Evolutionary conservation across 2,797 vertebrate species (phyloP), one percentile per base, ranked within the genome.

Genomic region (Sebastes taczanowskii): DNA sequence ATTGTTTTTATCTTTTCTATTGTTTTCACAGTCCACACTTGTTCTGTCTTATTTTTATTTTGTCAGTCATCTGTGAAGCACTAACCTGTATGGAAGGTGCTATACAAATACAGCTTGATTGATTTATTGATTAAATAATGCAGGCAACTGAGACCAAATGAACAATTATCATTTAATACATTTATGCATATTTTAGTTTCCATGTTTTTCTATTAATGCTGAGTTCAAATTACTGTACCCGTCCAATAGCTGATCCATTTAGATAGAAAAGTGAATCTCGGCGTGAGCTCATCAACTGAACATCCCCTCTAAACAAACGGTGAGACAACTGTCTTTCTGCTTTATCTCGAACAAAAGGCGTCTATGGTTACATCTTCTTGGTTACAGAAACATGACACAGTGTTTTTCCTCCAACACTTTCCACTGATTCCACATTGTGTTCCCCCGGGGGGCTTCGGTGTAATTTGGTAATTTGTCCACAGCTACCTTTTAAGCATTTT

Each of bases 321-420:
- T 76, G 74, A 89, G 89, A 91, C 87, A 90, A 90, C 87, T 86
- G 83, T 5, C 89, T 88, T 61, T 91, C 80, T 88, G 83, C 82
- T 82, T 87, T 77, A 79, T 89, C 79, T 58, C 3, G 74, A 90
- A 95, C 91, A 95, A 94, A 91, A 90, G 90, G 61, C 8, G 3
- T 93, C 87, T 94, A 81, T 30, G 60, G 91, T 93, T 95, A 92
- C 91, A 85, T 80, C 86, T 72, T 93, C 90, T 94, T 92, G 77
- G 94, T 95, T 94, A 93, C 94, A 81, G 94, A 94, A 95, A 95
- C 92, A 90, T 81, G 92, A 95, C 89, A 94, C 90, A 91, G 85
- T 92, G 88, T 93, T 95, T 94, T 95, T 91, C 85, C 89, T 91
- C 82, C 77, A 66, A 80, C 86, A 91, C 89, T 91, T 94, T 92